Evolutionary conservation across 2,797 vertebrate species (phyloP).

Genomic region (Danio albolineatus): DNA sequence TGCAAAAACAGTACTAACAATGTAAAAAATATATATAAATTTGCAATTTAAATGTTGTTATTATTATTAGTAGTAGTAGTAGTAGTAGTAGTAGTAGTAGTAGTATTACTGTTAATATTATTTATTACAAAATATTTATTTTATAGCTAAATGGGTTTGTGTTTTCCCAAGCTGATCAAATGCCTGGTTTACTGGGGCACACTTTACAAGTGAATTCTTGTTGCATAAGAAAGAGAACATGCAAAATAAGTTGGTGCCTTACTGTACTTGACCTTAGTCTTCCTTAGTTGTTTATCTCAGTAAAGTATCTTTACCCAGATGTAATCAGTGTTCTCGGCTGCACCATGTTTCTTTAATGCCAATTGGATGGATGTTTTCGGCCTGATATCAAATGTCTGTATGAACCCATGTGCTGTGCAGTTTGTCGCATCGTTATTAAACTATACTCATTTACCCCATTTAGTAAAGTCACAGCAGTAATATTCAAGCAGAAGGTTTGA

Average conservation of each 20-base stretch:
- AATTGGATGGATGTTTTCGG: slow-evolving; percentile 56
- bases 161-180: not conserved
- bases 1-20: too few relatives aligned
- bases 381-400: slow-evolving; percentile 57
- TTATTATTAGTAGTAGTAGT: too few relatives aligned
- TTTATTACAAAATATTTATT: not conserved
- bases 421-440: slow-evolving; percentile 34
- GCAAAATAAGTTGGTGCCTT: not conserved
- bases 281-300: slow-evolving; percentile 27
- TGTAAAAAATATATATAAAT: too few relatives aligned
- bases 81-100: too few relatives aligned
- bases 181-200: too few relatives aligned
- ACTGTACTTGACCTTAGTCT: slow-evolving; percentile 1
- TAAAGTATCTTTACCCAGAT: slow-evolving; percentile 53
- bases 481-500: slow-evolving; percentile 3
- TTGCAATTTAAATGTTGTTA: too few relatives aligned
- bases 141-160: not conserved
- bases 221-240: not conserved
- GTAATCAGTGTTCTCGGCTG: slow-evolving; percentile 59
- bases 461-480: slow-evolving; percentile 9
- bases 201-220: not conserved
- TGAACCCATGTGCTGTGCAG: slow-evolving; percentile 2
- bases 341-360: slow-evolving; percentile 65
- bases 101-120: too few relatives aligned
- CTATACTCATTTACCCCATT: slow-evolving; percentile 8